Conservation (phyloP, 2,888 invertebrate species). For the Lepidocyrtinus sp. region DNA sequence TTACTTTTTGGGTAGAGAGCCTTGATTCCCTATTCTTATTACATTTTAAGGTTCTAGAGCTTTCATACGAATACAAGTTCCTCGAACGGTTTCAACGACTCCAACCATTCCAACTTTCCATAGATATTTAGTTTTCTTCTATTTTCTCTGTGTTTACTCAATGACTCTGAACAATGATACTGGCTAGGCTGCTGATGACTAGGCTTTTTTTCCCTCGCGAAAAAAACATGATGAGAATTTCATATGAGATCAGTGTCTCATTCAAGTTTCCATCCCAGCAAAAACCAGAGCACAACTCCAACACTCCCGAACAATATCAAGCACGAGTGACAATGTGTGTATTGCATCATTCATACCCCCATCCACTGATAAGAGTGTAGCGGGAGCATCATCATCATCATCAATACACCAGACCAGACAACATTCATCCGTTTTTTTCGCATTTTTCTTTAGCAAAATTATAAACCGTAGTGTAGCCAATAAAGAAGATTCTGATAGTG, state of each 20-base stretch:
- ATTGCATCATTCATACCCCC: conserved; percentile 12
- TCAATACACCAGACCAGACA: too few species aligned
- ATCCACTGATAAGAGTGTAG: conserved; percentile 6
- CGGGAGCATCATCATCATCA: too few species aligned
- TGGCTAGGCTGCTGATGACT: conserved; percentile 7
- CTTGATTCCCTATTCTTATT: conserved; percentile 17
- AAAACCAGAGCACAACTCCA: too few species aligned
- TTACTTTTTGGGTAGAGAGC: too few species aligned
- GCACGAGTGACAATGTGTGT: conserved; percentile 48
- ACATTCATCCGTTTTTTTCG: too few species aligned
- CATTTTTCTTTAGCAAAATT: conserved; percentile 16
- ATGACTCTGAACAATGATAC: conserved; percentile 15
- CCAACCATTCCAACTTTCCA: neutral
- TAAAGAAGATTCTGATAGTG: neutral
- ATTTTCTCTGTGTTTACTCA: conserved; percentile 13
- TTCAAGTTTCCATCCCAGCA: neutral
- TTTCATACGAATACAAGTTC: too few species aligned
- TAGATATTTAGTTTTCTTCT: neutral
- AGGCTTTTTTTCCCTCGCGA: conserved; percentile 9
- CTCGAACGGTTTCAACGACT: too few species aligned
- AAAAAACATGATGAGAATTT: conserved; percentile 12
- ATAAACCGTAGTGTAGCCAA: neutral
- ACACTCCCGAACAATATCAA: conserved; percentile 35
- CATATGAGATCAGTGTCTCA: neutral
- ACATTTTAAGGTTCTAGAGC: too few species aligned